phyloP scores from a whole-genome alignment of 64 coral and sea anemone species.

The Actinia equina region DNA sequence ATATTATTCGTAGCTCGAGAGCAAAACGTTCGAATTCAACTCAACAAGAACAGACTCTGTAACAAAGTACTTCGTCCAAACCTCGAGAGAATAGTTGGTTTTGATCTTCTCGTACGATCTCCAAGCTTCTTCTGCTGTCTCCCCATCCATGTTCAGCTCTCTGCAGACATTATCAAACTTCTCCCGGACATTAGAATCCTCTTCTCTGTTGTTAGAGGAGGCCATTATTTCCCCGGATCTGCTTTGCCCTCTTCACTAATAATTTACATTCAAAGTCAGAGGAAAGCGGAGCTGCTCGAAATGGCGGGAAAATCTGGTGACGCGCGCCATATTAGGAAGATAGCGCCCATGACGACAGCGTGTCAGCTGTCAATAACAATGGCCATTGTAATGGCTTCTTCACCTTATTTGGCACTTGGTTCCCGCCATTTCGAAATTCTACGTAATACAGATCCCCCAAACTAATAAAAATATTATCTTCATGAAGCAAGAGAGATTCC shows the following conservation, averaged over 20 bases:
- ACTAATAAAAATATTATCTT: too few relatives aligned
- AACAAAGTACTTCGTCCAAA: too few relatives aligned
- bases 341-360: slow-evolving; percentile 82
- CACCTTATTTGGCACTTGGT: slow-evolving; percentile 77
- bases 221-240: slow-evolving; percentile 63
- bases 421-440: slow-evolving; percentile 71
- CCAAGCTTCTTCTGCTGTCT: slow-evolving; percentile 86
- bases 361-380: slow-evolving; percentile 96
- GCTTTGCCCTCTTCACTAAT: neutral
- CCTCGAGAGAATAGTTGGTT: slow-evolving; percentile 96
- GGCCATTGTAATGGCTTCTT: slow-evolving; percentile 51
- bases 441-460: too few relatives aligned
- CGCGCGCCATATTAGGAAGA: slow-evolving; percentile 89
- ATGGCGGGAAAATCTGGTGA: slow-evolving; percentile 95
- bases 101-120: slow-evolving; percentile 83
- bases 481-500: too few relatives aligned
- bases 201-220: slow-evolving; percentile 78
- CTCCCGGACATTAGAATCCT: slow-evolving; percentile 49
- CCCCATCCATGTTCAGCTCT: slow-evolving; percentile 97
- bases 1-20: neutral
- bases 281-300: slow-evolving; percentile 68
- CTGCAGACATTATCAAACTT: slow-evolving; percentile 84
- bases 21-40: slow-evolving; percentile 10
- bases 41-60: slow-evolving; percentile 15
- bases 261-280: slow-evolving; percentile 31